Evolutionary conservation across 30 jellyfish, hydroid and myxozoan species (phyloP).

Genomic region (Pelagia noctiluca): DNA sequence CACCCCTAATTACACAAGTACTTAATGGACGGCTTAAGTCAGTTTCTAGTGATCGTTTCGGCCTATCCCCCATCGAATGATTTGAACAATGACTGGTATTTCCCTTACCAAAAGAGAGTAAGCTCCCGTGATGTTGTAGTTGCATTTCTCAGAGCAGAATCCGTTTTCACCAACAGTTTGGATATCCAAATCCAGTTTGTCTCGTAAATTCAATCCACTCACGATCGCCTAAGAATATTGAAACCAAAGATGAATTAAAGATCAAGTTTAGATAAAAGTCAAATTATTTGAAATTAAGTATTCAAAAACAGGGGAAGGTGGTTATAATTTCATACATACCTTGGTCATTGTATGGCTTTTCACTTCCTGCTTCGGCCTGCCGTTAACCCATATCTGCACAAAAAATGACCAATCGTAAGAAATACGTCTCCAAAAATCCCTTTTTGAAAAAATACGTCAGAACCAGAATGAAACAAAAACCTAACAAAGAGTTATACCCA

Average conservation of each 20-base stretch:
- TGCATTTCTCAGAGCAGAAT: conserved; percentile 94
- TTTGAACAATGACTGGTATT: not conserved
- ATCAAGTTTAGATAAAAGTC: too few relatives aligned
- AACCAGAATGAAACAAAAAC: too few relatives aligned
- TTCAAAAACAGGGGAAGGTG: too few relatives aligned
- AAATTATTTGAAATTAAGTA: too few relatives aligned
- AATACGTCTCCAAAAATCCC: not conserved
- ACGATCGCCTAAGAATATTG: conserved; percentile 89
- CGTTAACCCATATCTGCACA: conserved; percentile 91
- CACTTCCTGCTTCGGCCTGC: conserved; percentile 87
- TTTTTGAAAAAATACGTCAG: too few relatives aligned
- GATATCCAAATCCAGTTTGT: conserved; percentile 85
- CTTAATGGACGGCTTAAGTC: not conserved
- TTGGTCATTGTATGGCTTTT: conserved; percentile 70
- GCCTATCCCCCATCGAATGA: not conserved
- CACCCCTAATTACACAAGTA: not conserved
- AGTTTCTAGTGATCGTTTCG: not conserved
- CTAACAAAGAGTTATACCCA: too few relatives aligned
- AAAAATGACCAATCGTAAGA: not conserved
- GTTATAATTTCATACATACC: conserved; percentile 4
- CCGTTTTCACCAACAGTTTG: conserved; percentile 97
- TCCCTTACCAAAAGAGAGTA: conserved; percentile 83
- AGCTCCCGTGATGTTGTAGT: conserved; percentile 91
- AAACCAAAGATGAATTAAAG: too few relatives aligned
- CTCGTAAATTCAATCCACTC: conserved; percentile 80